Base-by-base conservation (phyloP, 2,888 invertebrate species). In the Acanthopleura granulata region DNA sequence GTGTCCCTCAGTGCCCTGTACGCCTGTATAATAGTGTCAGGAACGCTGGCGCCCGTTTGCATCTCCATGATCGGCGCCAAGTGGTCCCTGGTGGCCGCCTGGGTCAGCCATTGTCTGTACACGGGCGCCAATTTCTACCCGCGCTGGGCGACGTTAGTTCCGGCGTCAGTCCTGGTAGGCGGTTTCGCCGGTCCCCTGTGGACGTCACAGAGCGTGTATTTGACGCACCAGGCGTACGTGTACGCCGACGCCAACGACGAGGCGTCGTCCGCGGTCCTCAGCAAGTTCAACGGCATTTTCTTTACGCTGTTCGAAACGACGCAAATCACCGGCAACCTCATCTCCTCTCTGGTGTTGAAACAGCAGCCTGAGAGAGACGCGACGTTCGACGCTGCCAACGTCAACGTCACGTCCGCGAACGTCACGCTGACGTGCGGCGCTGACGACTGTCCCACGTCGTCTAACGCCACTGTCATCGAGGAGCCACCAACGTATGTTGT, bases 151-250 rank as follows among this genome's bases (percentile, higher is more conserved):
- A 85, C 86, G 1, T 76, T 88, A 62, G 77, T 88, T 14, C 87
- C 89, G 0, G 81, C 87, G 0, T 85, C 89, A 0, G 74, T 88
- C 1, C 72, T 88, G 15, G 77, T 89, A 22, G 89, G 89, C 18
- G 62, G 83, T 11, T 78, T 86, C 14, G 82, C 84, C 0, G 88
- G 86, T 11, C 87, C 87, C 14, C 77, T 88, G 76, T 88, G 89
- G 88, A 86, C 85, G 0, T 84, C 87, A 0, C 87, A 88, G 81
- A 81, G 85, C 29, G 82, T 87, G n/a, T 88, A 88, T 78, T 80
- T 89, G 27, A 81, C 88, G 0, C 82, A 85, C 25, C 80, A 84
- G 25, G 87, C 88, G 27, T 80, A 79, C 76, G 84, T 85, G 9
- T 83, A 84, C 74, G 83, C 88, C 11, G 80, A 82, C 62, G 76